phyloP scores from a whole-genome alignment of 1,140 invertebrate species.

The Drosophila burlai region DNA sequence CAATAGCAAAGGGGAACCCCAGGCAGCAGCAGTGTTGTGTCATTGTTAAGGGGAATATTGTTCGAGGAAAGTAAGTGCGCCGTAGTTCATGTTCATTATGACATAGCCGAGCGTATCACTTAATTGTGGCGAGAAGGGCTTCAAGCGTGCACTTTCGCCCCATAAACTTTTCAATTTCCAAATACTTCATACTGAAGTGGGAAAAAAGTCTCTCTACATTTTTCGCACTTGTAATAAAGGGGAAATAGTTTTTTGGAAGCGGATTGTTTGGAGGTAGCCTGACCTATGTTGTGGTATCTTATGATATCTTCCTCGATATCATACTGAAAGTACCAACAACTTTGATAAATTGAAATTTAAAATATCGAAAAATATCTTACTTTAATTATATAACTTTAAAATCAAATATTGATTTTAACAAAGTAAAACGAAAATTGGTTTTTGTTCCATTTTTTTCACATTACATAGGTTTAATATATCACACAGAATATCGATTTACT shows the following conservation, averaged over 20 bases:
- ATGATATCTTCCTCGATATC: too few species aligned
- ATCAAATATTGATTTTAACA: too few species aligned
- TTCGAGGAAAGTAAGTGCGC: conserved; percentile 37
- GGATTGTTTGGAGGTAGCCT: not conserved
- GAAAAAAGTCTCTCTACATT: not conserved
- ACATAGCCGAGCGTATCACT: conserved; percentile 42
- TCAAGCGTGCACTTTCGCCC: conserved; percentile 11
- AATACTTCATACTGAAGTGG: conserved; percentile 4
- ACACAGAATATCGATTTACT: too few species aligned
- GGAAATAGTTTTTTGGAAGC: not conserved
- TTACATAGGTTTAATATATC: too few species aligned
- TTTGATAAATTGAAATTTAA: too few species aligned
- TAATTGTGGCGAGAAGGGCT: conserved; percentile 32
- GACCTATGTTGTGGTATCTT: not conserved
- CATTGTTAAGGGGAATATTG: conserved; percentile 44
- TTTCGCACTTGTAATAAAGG: not conserved
- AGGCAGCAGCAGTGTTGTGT: conserved; percentile 41
- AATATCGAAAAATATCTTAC: too few species aligned
- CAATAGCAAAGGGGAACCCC: conserved; percentile 43
- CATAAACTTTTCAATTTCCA: conserved; percentile 21
- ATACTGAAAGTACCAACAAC: too few species aligned
- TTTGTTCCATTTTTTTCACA: too few species aligned
- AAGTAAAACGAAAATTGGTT: too few species aligned
- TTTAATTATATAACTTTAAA: too few species aligned
- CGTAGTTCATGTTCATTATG: conserved; percentile 48